Base-by-base conservation (phyloP, 2,888 invertebrate genomes). In the Plagodis dolabraria region DNA sequence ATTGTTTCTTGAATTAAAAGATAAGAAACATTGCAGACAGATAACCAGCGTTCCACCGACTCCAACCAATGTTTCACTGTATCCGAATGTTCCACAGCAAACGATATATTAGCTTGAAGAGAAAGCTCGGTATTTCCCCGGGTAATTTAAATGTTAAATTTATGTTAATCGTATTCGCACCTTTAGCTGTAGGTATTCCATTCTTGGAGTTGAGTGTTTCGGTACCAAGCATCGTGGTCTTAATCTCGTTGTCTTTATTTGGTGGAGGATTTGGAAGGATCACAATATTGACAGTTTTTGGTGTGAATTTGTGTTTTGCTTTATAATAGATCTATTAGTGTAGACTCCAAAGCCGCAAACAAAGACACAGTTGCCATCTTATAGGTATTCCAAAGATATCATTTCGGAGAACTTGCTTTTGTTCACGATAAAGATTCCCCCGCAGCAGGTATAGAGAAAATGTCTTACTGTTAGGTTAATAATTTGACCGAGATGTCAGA, bases 91-190 rank as follows among this genome's bases (percentile, higher is more conserved):
- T 60, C 9, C 51, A 36, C 50, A 12, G 36, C n/a, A 12, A 60
- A 44, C 63, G 48, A 60, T 64, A 62, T 60, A 60, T 63, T 49
- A 57, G 59, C 40, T 40, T 50, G 50, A 42, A 46, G 53, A 60
- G 57, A 60, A 61, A 54, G 54, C 62, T 49, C 57, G 58, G 55
- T 54, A 60, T 56, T 60, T 65, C 53, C 70, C 57, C 47, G 67
- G 65, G 73, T 80, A 80, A 85, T 86, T 86, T 85, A 82, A 86
- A 87, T 87, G 80, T 81, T 53, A 80, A 84, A 84, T 85, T 71
- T 85, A 87, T 87, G 87, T 71, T 78, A 85, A 87, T 85, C 69
- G 65, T 64, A 75, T 79, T 85, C 78, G 68, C 85, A 83, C 83
- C 79, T 83, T 69, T 40, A 40, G 40, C 40, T 40, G 40, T 40